These are phyloP conservation scores for Mesocentrotus franciscanus DNA, from an alignment of 53 echinoderm and acorn worm genomes.

Conservation along the genomic window DNA sequence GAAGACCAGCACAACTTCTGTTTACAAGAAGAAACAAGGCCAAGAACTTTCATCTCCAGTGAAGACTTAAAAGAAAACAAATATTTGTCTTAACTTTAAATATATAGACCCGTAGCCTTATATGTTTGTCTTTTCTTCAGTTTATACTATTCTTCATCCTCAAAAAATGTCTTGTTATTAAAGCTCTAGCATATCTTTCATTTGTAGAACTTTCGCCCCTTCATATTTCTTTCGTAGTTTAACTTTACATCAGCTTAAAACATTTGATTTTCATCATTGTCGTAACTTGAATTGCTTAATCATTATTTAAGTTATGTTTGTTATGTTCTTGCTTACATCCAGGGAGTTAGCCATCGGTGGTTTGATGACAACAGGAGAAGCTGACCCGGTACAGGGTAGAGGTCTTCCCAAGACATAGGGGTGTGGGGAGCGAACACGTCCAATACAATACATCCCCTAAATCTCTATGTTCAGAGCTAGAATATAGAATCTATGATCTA, in stretches of 20 bases:
- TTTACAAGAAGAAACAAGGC: background rate
- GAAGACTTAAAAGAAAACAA: background rate
- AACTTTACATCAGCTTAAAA: no score
- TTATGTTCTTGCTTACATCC: background rate
- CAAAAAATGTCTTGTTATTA: no score
- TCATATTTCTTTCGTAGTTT: no score
- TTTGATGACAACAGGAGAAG: slow-evolving; percentile 15
- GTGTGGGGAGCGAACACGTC: background rate
- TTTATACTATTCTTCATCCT: no score
- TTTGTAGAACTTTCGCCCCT: no score
- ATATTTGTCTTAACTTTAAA: no score
- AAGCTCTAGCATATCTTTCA: no score
- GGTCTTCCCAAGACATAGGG: background rate
- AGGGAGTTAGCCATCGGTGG: slow-evolving; percentile 5
- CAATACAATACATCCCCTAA: slow-evolving; percentile 1
- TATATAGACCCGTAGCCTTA: no score
- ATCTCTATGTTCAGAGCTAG: background rate
- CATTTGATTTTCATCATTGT: no score
- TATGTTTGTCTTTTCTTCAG: no score
- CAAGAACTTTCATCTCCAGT: background rate
- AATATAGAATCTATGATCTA: slow-evolving; percentile 21
- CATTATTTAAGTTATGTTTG: background rate
- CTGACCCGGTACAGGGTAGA: slow-evolving; percentile 14
- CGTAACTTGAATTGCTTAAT: background rate
- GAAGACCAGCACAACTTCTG: slow-evolving; percentile 2